Base-by-base conservation (phyloP, 2,113 vertebrate genomes). In the Silurus asotus region DNA sequence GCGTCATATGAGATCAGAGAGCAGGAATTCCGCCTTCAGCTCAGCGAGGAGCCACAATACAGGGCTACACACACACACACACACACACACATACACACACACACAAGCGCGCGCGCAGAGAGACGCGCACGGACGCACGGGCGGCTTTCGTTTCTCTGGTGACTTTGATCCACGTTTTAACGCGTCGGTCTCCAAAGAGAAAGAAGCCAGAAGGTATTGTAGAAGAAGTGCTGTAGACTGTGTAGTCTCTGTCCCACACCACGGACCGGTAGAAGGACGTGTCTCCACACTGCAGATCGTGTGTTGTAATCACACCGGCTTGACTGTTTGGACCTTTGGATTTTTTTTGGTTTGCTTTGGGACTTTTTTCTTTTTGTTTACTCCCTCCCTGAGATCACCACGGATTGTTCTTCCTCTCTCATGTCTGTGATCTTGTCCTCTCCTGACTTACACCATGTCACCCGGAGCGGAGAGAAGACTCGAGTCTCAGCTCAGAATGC, bases 401-500 rank as follows among this genome's bases (percentile, higher is more conserved):
- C 70, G 10, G 67, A 64, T 19, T 15, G 45, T 5, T 45, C 7
- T 45, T 5, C 48, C 28, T 49, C 23, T 51, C 23, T 87, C 23
- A 86, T 88, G 88, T 87, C 53, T 84, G 80, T 55, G 90, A 87
- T 14, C 82, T 85, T 88, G 84, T 89, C 28, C 56, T 9, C 56
- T 37, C 72, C n/a, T 76, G 2, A 17, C 87, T 14, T 93, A 56
- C 79, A 96, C 90, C 90, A 98, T 98, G 97, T 95, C 96, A 80
- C 88, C 91, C 19, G 93, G 93, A 92, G 94, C 95, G 88, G 95
- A 95, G 91, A 95, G 93, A 92, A 93, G 95, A 88, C 88, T 94
- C 89, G 94, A 95, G 23, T 93, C 91, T 93, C 96, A 96, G 88
- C 93, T 83, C 53, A 59, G 28, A 74, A 6, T 56, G 20, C 69